Percentiles rank a stretch among this genome's conserved stretches.
These are phyloP conservation scores for Dinomys branickii DNA, from an alignment of 2,113 vertebrate species.

Conservation along the genomic window DNA sequence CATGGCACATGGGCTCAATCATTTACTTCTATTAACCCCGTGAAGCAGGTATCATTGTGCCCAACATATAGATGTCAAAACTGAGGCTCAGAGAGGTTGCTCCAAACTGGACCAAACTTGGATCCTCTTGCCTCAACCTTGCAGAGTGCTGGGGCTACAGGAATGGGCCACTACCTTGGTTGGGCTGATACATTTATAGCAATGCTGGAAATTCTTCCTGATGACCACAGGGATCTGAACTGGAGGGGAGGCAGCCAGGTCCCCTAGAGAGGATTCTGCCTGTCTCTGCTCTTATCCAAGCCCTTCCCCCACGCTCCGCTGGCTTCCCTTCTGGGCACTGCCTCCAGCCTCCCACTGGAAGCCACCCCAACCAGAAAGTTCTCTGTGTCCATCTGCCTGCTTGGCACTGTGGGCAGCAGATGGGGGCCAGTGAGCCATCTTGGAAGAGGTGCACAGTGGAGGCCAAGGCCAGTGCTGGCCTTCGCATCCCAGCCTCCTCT, in stretches of 20 bases:
- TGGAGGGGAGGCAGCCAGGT: background rate
- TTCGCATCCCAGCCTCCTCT: background rate
- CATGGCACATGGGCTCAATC: background rate
- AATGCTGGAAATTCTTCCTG: background rate
- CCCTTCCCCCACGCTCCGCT: fast-evolving
- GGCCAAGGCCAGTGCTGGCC: background rate
- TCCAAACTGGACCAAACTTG: background rate
- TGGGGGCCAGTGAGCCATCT: background rate
- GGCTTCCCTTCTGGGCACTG: background rate
- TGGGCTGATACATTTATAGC: fast-evolving
- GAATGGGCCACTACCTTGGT: background rate
- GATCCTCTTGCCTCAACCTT: background rate
- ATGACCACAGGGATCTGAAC: background rate
- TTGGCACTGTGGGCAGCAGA: slow-evolving; percentile 34
- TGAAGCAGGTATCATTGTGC: background rate
- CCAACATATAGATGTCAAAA: background rate
- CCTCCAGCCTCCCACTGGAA: background rate
- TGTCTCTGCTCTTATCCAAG: too few relatives aligned
- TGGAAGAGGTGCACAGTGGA: background rate
- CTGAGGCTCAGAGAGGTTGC: background rate
- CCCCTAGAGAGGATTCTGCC: fast-evolving
- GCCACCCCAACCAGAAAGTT: background rate
- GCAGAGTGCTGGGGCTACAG: background rate
- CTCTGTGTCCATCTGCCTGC: slow-evolving; percentile 30
- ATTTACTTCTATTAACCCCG: background rate